Percentiles rank a stretch among this genome's conserved stretches.
Conservation (phyloP, 2,888 invertebrate species). For the Pegoplata infirma region DNA sequence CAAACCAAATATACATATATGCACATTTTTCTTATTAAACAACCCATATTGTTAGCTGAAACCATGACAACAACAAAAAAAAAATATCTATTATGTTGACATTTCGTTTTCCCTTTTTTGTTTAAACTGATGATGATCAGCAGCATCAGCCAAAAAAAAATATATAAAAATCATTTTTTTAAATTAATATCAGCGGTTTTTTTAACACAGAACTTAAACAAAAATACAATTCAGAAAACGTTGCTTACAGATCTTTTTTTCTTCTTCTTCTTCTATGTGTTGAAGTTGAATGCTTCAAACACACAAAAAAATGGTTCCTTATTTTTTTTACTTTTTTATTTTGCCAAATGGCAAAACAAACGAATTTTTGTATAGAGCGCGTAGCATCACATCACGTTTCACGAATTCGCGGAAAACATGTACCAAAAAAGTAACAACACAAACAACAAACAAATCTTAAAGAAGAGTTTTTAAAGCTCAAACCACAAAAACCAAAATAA, state of each 20-base stretch:
- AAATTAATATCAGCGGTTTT: slow-evolving; percentile 53
- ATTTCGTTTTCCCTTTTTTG: slow-evolving; percentile 50
- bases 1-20: too few species aligned
- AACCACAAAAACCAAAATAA: slow-evolving; percentile 28
- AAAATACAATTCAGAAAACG: slow-evolving; percentile 7
- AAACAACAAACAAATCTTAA: slow-evolving; percentile 43
- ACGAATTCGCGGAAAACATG: slow-evolving; percentile 63
- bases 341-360: slow-evolving; percentile 52
- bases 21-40: background rate
- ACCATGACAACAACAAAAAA: too few species aligned
- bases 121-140: slow-evolving; percentile 1
- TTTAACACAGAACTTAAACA: slow-evolving; percentile 27
- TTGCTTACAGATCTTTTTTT: slow-evolving; percentile 2
- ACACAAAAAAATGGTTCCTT: slow-evolving; percentile 20
- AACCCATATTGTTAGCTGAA: slow-evolving; percentile 5
- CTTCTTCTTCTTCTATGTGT: too few species aligned
- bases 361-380: slow-evolving; percentile 55
- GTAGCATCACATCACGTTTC: slow-evolving; percentile 63
- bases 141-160: slow-evolving; percentile 14
- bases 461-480: slow-evolving; percentile 50
- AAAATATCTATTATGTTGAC: slow-evolving; percentile 53
- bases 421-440: slow-evolving; percentile 27
- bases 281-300: background rate
- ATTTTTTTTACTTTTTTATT: too few species aligned
- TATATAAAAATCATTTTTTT: slow-evolving; percentile 17